These are phyloP conservation scores for Aptenodytes forsteri DNA, from an alignment of 2,113 vertebrate species.

Conservation along the genomic window DNA sequence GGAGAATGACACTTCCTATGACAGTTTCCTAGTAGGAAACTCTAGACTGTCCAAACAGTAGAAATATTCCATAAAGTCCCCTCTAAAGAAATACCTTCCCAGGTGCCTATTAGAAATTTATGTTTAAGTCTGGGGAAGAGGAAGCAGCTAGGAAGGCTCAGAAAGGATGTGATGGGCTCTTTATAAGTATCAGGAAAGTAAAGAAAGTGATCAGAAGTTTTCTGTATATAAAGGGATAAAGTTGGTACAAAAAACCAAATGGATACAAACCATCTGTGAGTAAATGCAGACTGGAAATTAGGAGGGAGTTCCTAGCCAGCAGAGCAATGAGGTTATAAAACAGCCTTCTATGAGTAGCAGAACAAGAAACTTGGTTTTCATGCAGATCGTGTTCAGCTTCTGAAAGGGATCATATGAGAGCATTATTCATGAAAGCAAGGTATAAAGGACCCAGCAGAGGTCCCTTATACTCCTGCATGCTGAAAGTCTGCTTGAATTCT, in stretches of 20 bases:
- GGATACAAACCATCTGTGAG: not conserved
- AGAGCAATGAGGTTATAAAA: not conserved
- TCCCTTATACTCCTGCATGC: not conserved
- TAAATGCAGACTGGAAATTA: not conserved
- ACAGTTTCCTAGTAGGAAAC: not conserved
- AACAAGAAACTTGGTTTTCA: not conserved
- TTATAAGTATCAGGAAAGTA: not conserved
- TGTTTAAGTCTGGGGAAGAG: not conserved
- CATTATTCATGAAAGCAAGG: not conserved
- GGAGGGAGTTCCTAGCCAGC: not conserved
- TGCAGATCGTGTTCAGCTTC: not conserved
- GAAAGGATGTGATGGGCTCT: not conserved
- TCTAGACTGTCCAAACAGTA: not conserved
- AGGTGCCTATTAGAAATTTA: not conserved
- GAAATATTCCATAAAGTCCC: not conserved
- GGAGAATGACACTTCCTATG: not conserved
- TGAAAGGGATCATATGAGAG: not conserved
- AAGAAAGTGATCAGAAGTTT: not conserved
- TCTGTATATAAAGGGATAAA: not conserved
- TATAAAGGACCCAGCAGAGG: not conserved
- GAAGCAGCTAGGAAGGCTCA: not conserved
- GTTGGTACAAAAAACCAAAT: rapidly evolving
- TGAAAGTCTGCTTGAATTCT: not conserved
- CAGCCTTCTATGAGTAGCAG: not conserved
- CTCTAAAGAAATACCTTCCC: not conserved